Conservation (phyloP, 2,113 vertebrate species). For the Bufo bufo region DNA sequence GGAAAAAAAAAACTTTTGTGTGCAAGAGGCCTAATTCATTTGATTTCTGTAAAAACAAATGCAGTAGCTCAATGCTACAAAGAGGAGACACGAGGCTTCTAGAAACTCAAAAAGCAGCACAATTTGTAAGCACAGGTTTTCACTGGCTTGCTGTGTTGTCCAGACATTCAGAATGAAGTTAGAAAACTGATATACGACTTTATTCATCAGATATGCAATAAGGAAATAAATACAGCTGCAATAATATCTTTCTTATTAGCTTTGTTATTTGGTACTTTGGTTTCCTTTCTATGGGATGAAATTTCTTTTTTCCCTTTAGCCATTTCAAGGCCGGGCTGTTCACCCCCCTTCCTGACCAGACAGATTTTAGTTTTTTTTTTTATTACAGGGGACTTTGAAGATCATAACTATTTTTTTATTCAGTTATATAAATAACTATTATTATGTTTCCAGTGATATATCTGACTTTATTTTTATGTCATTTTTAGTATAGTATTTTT, state of each 20-base stretch:
- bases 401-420: no score
- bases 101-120: neutral
- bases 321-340: no score
- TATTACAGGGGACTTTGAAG: no score
- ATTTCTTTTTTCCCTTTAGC: neutral
- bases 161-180: neutral
- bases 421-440: no score
- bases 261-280: neutral
- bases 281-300: neutral
- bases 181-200: neutral
- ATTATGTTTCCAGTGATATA: no score
- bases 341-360: no score
- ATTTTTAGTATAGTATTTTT: no score
- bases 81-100: neutral
- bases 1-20: no score
- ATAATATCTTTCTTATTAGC: neutral
- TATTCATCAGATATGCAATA: neutral
- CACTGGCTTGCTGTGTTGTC: neutral
- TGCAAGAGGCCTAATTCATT: neutral
- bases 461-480: no score
- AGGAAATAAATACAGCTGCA: slow-evolving; percentile 13
- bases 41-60: slow-evolving; percentile 12
- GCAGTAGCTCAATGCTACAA: slow-evolving; percentile 9
- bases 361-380: no score
- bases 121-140: slow-evolving; percentile 13